A percentile compares a stretch with the other conserved stretches of the same genome.
Conservation (phyloP, 2,113 vertebrate genomes). For the Neotragus moschatus region DNA sequence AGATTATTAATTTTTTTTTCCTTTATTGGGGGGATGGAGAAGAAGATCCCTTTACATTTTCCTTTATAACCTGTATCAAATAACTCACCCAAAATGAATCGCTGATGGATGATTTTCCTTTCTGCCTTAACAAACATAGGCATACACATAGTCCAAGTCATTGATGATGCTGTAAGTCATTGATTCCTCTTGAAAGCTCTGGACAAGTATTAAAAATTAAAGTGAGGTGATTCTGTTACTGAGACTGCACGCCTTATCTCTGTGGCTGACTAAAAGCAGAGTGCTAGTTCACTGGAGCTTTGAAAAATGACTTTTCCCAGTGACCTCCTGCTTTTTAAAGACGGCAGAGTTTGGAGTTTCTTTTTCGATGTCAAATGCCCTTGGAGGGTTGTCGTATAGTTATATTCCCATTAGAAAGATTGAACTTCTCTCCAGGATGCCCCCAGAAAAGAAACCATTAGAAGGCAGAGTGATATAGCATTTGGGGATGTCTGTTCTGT, state of each 20-base stretch:
- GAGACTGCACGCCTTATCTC: constrained; percentile 66
- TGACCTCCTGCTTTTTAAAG: constrained; percentile 74
- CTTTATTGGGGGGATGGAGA: background rate
- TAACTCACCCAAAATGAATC: constrained; percentile 8
- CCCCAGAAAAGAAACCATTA: constrained; percentile 71
- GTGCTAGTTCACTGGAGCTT: constrained; percentile 68
- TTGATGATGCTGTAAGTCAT: constrained; percentile 61
- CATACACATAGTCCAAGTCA: background rate
- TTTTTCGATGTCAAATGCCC: constrained; percentile 66
- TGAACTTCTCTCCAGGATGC: constrained; percentile 61
- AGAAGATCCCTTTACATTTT: background rate
- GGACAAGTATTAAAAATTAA: constrained; percentile 76
- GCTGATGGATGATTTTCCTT: constrained; percentile 29
- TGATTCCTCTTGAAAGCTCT: constrained; percentile 49
- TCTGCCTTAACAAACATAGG: background rate
- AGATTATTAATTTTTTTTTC: background rate
- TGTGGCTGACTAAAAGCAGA: constrained; percentile 70
- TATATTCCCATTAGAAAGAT: constrained; percentile 70
- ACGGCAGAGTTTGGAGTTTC: constrained; percentile 65
- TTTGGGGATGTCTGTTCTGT: constrained; percentile 59
- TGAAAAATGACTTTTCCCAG: constrained; percentile 75
- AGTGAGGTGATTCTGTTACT: constrained; percentile 60
- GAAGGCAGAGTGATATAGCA: constrained; percentile 39
- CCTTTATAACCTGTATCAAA: background rate
- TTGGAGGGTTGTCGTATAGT: constrained; percentile 62